Base-by-base conservation (phyloP, 2,888 invertebrate species). In the Hoplodrina ambigua region DNA sequence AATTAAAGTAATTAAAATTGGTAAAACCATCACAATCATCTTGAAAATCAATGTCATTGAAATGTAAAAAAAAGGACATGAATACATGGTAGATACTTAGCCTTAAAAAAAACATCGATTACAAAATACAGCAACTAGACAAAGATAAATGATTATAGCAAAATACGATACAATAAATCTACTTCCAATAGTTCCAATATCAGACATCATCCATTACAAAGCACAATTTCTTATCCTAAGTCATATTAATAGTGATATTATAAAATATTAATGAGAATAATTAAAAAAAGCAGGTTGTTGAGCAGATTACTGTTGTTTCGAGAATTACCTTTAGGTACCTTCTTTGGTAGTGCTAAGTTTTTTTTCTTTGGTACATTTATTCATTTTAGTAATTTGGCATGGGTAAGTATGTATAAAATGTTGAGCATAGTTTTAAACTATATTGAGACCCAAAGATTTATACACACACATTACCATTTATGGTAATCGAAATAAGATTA, bases 151-250 rank as follows among this genome's bases (percentile, higher is more conserved):
- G n/a, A 60, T 46, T 62, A 72, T 72, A 50, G 55, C 55, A 30
- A 71, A 49, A 65, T 54, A 49, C 49, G n/a, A 49, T 49, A 44
- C 15, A 44, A 44, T 46, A 46, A 57, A 13, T 56, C 7, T 44
- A 56, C 19, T 53, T n/a, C 17, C 44, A 72, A 46, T 44, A 56
- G 17, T 53, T n/a, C 17, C 44, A 72, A 46, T 72, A 55, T 59
- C n/a, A 55, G 41, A 55, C 54, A 55, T 61, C n/a, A 52, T 59
- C 33, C 52, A 52, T 7, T 44, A 17, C 25, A 25, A 17, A 61
- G 8, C 33, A 56, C 7, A 49, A 41, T 60, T 20, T 8, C 11
- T 30, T 33, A 60, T 20, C 11, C 41, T 69, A 41, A 19, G 37
- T n/a, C n/a, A n/a, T n/a, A n/a, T n/a, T n/a, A n/a, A n/a, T n/a